phyloP scores from a whole-genome alignment of 2,888 invertebrate species.

The Drosophila pegasa region DNA sequence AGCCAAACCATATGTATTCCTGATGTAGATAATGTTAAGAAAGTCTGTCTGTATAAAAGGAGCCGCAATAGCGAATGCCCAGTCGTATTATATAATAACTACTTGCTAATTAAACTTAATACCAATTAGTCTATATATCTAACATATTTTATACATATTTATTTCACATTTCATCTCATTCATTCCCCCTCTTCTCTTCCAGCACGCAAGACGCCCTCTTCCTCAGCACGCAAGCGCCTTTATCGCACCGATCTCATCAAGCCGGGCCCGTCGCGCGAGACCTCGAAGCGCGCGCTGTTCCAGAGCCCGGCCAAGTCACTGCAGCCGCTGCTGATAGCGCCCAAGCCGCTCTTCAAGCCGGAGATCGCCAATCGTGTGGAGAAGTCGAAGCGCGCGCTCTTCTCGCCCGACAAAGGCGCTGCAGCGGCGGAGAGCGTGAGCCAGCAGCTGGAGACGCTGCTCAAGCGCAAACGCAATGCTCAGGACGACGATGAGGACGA shows the following conservation, averaged over 20 bases:
- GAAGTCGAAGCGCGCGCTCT: conserved; percentile 89
- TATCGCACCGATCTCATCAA: conserved; percentile 77
- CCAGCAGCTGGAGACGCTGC: conserved; percentile 70
- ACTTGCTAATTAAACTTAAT: too few relatives aligned
- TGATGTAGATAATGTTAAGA: neutral
- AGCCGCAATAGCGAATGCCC: too few relatives aligned
- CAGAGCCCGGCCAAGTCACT: conserved; percentile 89
- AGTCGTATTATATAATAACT: too few relatives aligned
- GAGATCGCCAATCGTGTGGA: conserved; percentile 86
- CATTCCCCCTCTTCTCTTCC: neutral
- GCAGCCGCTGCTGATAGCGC: conserved; percentile 79
- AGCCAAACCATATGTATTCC: neutral
- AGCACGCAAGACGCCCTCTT: conserved; percentile 82
- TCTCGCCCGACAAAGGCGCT: conserved; percentile 86
- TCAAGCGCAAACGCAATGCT: conserved; percentile 81
- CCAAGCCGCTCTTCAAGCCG: conserved; percentile 82
- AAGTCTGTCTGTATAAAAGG: too few relatives aligned
- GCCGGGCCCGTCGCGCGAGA: conserved; percentile 85
- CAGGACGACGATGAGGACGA: conserved; percentile 49
- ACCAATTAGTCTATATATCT: neutral
- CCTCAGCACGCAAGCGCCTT: conserved; percentile 81
- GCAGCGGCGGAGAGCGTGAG: conserved; percentile 35
- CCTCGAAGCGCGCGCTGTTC: conserved; percentile 90
- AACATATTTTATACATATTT: neutral
- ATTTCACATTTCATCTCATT: neutral